Evolutionary conservation across 2,113 vertebrate genomes (phyloP).

Genomic region (Pongo abelii): DNA sequence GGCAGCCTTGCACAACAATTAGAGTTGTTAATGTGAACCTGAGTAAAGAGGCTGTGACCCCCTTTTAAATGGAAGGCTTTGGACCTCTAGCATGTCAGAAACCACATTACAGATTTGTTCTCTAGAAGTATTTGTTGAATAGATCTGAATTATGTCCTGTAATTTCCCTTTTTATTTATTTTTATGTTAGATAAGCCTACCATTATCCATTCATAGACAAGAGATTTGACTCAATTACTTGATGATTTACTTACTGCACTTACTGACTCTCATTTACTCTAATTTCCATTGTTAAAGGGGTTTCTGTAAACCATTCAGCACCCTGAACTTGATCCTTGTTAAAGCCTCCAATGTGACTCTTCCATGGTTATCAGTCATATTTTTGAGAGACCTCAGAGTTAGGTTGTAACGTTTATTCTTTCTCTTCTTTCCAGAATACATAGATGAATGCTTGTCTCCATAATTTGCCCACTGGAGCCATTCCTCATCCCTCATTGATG

Average conservation of each 20-base stretch:
- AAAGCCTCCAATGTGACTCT: not conserved
- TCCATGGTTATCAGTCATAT: not conserved
- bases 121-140: slow-evolving; percentile 35
- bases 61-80: not conserved
- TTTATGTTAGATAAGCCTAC: slow-evolving; percentile 18
- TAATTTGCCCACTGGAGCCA: slow-evolving; percentile 33
- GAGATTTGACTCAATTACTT: not conserved
- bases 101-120: not conserved
- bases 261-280: not conserved
- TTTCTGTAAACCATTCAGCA: not conserved
- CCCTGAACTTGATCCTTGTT: not conserved
- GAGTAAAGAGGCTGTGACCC: not conserved
- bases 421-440: not conserved
- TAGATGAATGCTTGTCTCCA: slow-evolving; percentile 17
- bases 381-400: slow-evolving; percentile 6
- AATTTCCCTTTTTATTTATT: slow-evolving; percentile 23
- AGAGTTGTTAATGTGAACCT: not conserved
- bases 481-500: not conserved
- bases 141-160: not conserved
- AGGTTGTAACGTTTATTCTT: not conserved
- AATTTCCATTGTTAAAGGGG: slow-evolving; percentile 11
- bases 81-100: not conserved
- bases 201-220: not conserved
- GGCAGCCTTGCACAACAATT: not conserved
- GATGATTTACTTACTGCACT: not conserved